Base-by-base conservation (phyloP, 2,797 vertebrate species). In the Myripristis jacobus region DNA sequence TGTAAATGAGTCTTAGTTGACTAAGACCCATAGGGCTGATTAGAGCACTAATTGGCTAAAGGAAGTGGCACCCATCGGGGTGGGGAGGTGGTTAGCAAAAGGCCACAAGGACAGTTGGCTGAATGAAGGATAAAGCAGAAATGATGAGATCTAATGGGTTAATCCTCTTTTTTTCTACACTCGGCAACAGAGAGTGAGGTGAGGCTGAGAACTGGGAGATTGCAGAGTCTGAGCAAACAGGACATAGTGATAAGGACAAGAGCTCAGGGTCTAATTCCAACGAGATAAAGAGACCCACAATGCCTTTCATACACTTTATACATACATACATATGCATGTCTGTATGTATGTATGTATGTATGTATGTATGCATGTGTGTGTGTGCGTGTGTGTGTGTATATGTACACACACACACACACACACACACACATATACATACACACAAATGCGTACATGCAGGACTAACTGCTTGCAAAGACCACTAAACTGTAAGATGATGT, bases 231-330 rank as follows among this genome's bases (percentile, higher is more conserved):
- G 87, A 91, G 80, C 90, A 95, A 94, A 94, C 90, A 94, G 66
- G 53, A 77, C 72, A 55, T 48, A 68, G 78, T 73, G 93, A 95
- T 94, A 94, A 94, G 90, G 76, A 79, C 16, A n/a, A 69, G 85
- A 80, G 83, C 87, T 73, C 88, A 92, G 91, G 93, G 93, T 94
- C 94, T 88, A 94, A 94, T 90, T 94, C 94, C 94, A 94, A 80
- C 67, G 25, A 90, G 92, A 94, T 94, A 93, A 92, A 88, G 82
- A 76, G n/a, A 10, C 24, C 48, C 51, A 66, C 31, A 31, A 50
- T 1, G 24, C 36, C 58, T 64, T 29, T 31, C 58, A 29, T 19
- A 15, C 52, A 29, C 31, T 38, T 31, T 53, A 16, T 9, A 50
- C 25, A 9, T 18, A n/a, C n/a, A n/a, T n/a, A n/a, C n/a, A n/a